These are phyloP conservation scores for Trogon surrucura DNA, from an alignment of 2,113 vertebrate genomes.

Conservation along the genomic window DNA sequence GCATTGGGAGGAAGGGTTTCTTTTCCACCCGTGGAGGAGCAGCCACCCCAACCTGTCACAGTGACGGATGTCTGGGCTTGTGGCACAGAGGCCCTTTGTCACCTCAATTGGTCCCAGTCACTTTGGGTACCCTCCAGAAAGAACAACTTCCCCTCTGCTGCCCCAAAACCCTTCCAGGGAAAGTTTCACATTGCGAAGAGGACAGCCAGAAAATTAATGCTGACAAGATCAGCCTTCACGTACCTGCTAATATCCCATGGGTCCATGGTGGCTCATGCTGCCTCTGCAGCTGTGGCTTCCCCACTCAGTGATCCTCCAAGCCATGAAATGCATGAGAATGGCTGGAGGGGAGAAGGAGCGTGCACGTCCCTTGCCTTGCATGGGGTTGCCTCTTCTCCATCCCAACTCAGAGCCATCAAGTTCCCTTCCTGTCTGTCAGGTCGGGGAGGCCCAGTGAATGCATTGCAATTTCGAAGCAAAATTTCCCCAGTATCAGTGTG, in stretches of 20 bases:
- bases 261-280: neutral
- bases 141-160: neutral
- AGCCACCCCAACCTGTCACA: neutral
- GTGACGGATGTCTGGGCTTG: neutral
- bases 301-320: neutral
- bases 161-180: neutral
- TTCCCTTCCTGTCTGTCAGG: fast-evolving
- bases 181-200: neutral
- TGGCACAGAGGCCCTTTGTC: neutral
- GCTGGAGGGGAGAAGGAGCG: neutral
- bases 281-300: constrained; percentile 9
- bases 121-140: neutral
- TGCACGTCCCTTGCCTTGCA: fast-evolving
- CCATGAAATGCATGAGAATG: neutral
- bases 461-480: neutral
- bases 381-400: neutral
- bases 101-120: neutral
- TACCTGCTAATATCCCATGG: constrained; percentile 14
- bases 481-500: neutral
- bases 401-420: neutral
- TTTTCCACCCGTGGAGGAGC: neutral
- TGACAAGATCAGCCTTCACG: neutral
- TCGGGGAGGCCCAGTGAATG: neutral
- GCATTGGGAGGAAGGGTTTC: neutral
- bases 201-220: neutral